Evolutionary conservation across 2,113 vertebrate genomes (phyloP).

Genomic region (Corythornis madagascariensis): DNA sequence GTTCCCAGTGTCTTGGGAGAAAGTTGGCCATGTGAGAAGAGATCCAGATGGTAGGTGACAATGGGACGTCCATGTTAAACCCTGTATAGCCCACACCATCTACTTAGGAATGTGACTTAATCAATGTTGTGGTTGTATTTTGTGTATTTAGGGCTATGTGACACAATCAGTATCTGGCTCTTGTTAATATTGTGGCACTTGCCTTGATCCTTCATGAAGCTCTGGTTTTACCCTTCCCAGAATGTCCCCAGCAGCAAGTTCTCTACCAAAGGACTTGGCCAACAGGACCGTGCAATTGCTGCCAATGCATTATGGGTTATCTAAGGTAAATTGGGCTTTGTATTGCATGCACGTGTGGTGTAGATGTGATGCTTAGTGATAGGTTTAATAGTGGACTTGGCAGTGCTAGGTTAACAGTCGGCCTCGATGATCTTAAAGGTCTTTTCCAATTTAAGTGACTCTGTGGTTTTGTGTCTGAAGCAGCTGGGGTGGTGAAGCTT

Average conservation of each 20-base stretch:
- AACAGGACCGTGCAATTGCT: neutral
- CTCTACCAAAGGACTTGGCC: neutral
- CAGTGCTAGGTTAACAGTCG: neutral
- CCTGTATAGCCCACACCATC: rapidly evolving
- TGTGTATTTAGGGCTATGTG: neutral
- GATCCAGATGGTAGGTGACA: neutral
- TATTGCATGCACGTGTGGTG: rapidly evolving
- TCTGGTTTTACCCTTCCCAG: neutral
- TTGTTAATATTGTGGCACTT: too few relatives aligned
- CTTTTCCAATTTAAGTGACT: neutral
- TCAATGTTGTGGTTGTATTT: neutral
- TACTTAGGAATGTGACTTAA: neutral
- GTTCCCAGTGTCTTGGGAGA: neutral
- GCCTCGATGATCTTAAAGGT: neutral
- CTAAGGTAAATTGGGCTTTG: neutral
- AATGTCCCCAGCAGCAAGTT: neutral
- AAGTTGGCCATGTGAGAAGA: neutral
- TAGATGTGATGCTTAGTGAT: neutral
- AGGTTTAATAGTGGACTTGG: neutral
- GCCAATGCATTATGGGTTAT: neutral
- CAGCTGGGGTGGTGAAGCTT: neutral
- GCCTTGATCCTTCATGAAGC: neutral
- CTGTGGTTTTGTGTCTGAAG: neutral
- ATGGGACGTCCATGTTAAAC: rapidly evolving
- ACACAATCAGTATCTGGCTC: neutral